These are phyloP conservation scores for Clitarchus hookeri DNA, from an alignment of 2,888 invertebrate species.

Conservation along the genomic window DNA sequence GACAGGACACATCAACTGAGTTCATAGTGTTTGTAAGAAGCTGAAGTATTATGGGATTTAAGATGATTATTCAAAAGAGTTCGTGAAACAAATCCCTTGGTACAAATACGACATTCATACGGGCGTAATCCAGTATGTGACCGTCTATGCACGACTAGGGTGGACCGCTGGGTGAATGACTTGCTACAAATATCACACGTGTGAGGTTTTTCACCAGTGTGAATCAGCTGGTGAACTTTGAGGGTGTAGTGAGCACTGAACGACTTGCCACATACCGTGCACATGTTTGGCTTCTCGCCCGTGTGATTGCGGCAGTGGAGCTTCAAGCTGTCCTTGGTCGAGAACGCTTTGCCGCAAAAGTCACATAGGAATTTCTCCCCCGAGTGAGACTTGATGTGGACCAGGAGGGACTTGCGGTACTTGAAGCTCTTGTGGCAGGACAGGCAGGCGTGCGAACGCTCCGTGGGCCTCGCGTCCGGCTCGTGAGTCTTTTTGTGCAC, in stretches of 20 bases:
- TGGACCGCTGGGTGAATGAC: slow-evolving; percentile 51
- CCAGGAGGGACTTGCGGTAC: slow-evolving; percentile 34
- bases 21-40: slow-evolving; percentile 18
- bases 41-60: slow-evolving; percentile 33
- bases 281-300: slow-evolving; percentile 37
- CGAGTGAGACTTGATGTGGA: slow-evolving; percentile 45
- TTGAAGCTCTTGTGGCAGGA: slow-evolving; percentile 35
- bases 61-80: slow-evolving; percentile 50
- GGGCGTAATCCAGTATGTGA: slow-evolving; percentile 35
- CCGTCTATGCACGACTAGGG: slow-evolving; percentile 41
- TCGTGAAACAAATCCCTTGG: slow-evolving; percentile 48
- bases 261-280: slow-evolving; percentile 36
- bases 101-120: slow-evolving; percentile 35
- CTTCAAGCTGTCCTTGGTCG: slow-evolving; percentile 47
- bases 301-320: slow-evolving; percentile 48
- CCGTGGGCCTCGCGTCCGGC: slow-evolving; percentile 35
- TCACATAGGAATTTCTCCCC: slow-evolving; percentile 49
- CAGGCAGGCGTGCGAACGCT: slow-evolving; percentile 32
- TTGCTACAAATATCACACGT: slow-evolving; percentile 50
- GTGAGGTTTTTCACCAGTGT: slow-evolving; percentile 44
- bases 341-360: slow-evolving; percentile 50
- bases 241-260: slow-evolving; percentile 44
- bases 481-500: slow-evolving; percentile 44
- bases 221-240: slow-evolving; percentile 48
- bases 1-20: background rate